Evolutionary conservation across 2,888 invertebrate species (phyloP), one percentile per base, ranked within the genome.

Genomic region (Physocephala rufipes): DNA sequence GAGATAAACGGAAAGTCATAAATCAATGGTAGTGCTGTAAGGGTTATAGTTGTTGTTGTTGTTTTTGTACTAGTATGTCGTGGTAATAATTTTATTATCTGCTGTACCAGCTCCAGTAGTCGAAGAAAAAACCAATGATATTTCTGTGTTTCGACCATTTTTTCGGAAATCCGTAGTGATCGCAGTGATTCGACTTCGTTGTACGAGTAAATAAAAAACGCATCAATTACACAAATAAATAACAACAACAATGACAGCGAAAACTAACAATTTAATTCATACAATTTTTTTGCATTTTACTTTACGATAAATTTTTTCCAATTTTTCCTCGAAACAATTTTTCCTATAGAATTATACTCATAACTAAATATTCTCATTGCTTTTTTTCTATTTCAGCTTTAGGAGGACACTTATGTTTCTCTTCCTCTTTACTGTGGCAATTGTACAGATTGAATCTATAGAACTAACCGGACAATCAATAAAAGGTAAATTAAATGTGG

Each of bases 381-480:
- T 49, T n/a, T 53, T 36, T 47, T 62, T 24, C n/a, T 28, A 24
- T 74, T 73, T 5, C 69, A 73, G 73, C 49, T 74, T 69, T 26
- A 71, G 72, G 47, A 77, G 76, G 76, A 74, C 75, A 72, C 64
- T 77, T 16, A 58, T 72, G 9, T 21, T 73, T 26, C 26, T 73
- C 13, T 26, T 74, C 24, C 19, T 71, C 0, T 28, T 76, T 24
- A 53, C 71, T 16, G 59, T 67, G 24, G 55, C 73, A 24, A 36
- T 73, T 59, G 72, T 71, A 62, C 72, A 73, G 28, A 67, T 72
- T 16, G 68, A 74, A 5, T 66, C 76, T 3, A 51, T 83, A 19
- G 79, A 82, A 4, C 66, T 80, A 21, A 73, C 65, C 1, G 84
- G 82, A 1, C 80, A 83, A 59, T 73, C 77, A 0, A 81, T 83